A percentile compares a stretch with the other conserved stretches of the same genome.
Evolutionary conservation across 1,140 invertebrate genomes (phyloP).

Genomic region (Atta cephalotes): DNA sequence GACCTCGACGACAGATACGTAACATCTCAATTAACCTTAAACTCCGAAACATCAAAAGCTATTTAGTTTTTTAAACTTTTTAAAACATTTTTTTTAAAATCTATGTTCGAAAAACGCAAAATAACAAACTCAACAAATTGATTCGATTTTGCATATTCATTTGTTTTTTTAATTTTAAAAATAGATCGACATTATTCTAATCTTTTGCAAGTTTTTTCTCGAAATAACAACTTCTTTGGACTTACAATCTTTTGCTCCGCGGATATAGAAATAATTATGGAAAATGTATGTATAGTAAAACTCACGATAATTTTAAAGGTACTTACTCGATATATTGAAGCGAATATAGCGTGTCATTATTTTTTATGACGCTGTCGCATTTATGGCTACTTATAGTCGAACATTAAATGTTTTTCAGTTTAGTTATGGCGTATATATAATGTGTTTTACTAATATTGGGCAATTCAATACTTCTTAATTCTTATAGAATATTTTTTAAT

Average conservation of each 20-base stretch:
- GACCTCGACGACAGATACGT: background rate
- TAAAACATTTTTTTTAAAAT: background rate
- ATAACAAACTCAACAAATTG: background rate
- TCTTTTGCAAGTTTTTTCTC: background rate
- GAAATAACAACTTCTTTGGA: background rate
- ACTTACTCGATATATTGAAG: background rate
- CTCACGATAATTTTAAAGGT: background rate
- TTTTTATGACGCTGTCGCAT: constrained; percentile 15
- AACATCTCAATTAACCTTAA: background rate
- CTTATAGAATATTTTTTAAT: background rate
- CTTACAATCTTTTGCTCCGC: background rate
- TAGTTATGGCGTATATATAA: background rate
- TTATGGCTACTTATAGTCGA: background rate
- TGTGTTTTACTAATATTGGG: background rate
- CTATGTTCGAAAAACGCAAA: background rate
- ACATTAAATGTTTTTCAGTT: constrained; percentile 18
- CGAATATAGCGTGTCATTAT: background rate
- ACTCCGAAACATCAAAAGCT: background rate
- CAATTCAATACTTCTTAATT: background rate
- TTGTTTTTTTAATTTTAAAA: background rate
- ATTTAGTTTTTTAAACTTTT: background rate
- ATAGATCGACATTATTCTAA: background rate
- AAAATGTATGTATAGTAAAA: background rate
- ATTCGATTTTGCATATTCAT: background rate
- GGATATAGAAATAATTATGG: constrained; percentile 1